phyloP scores from a whole-genome alignment of 2,797 vertebrate species.

The Eupleurogrammus muticus region DNA sequence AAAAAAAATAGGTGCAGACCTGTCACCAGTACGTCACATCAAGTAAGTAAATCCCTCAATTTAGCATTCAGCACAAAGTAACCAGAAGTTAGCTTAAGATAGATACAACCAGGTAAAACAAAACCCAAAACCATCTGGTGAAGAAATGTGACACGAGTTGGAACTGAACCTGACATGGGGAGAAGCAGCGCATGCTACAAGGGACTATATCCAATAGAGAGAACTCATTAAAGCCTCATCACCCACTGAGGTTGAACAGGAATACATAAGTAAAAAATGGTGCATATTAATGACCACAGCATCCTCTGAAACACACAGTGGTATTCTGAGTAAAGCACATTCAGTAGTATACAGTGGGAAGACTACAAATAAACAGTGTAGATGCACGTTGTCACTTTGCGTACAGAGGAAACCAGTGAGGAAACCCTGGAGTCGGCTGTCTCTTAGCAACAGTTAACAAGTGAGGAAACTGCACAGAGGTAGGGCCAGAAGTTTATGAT shows the following conservation, averaged over 20 bases:
- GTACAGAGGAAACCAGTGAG: slow-evolving; percentile 59
- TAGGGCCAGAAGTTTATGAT: slow-evolving; percentile 21
- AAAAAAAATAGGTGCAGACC: not conserved
- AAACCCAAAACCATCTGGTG: too few species aligned
- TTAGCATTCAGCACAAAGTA: not conserved
- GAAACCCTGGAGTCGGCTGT: slow-evolving; percentile 67
- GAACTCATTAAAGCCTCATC: too few species aligned
- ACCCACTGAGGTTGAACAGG: too few species aligned
- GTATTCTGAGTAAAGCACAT: not conserved
- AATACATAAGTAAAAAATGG: too few species aligned
- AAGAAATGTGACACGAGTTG: too few species aligned
- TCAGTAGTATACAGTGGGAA: not conserved
- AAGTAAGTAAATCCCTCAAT: not conserved
- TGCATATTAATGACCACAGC: too few species aligned
- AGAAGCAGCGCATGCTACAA: too few species aligned
- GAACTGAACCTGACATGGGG: too few species aligned
- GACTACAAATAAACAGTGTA: not conserved
- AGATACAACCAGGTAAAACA: too few species aligned
- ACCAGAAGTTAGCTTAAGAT: not conserved
- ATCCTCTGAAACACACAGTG: not conserved
- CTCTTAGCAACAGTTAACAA: slow-evolving; percentile 79
- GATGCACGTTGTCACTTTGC: slow-evolving; percentile 36
- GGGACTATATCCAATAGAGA: too few species aligned
- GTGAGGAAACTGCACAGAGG: slow-evolving; percentile 11
- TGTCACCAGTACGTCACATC: not conserved